phyloP scores from a whole-genome alignment of 2,113 vertebrate genomes.

The Cyphomyrus plagiostoma region DNA sequence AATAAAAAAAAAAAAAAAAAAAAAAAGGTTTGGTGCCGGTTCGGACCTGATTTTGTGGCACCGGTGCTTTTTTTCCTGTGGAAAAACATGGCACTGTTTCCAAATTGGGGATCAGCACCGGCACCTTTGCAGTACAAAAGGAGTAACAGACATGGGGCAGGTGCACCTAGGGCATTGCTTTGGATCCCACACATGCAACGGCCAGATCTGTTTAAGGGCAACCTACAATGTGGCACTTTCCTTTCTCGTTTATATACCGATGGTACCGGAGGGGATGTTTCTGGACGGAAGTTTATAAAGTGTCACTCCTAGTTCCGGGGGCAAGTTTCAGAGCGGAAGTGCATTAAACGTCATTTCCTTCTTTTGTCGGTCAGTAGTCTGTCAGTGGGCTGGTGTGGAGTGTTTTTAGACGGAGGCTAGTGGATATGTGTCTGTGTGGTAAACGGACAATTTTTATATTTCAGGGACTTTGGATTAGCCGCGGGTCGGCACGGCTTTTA shows the following conservation, averaged over 20 bases:
- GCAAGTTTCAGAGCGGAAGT: not conserved
- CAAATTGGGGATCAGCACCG: too few species aligned
- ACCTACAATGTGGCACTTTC: not conserved
- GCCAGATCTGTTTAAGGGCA: not conserved
- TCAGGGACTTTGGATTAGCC: not conserved
- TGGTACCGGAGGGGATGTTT: not conserved
- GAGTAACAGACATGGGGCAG: not conserved
- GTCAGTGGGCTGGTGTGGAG: not conserved
- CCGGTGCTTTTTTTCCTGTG: too few species aligned
- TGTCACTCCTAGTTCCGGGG: not conserved
- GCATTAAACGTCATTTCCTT: not conserved
- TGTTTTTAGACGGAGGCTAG: not conserved
- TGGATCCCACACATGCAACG: not conserved
- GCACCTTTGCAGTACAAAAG: too few species aligned
- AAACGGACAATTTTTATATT: not conserved
- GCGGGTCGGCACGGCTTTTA: not conserved
- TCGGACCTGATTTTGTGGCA: too few species aligned
- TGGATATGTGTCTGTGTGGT: not conserved
- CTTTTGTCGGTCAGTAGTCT: not conserved
- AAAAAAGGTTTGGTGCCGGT: too few species aligned
- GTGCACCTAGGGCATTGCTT: not conserved
- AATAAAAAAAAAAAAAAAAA: too few species aligned
- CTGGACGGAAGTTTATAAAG: not conserved
- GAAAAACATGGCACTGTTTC: too few species aligned
- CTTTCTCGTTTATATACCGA: not conserved